phyloP scores from a whole-genome alignment of 2,797 vertebrate species.

The Heliangelus exortis region DNA sequence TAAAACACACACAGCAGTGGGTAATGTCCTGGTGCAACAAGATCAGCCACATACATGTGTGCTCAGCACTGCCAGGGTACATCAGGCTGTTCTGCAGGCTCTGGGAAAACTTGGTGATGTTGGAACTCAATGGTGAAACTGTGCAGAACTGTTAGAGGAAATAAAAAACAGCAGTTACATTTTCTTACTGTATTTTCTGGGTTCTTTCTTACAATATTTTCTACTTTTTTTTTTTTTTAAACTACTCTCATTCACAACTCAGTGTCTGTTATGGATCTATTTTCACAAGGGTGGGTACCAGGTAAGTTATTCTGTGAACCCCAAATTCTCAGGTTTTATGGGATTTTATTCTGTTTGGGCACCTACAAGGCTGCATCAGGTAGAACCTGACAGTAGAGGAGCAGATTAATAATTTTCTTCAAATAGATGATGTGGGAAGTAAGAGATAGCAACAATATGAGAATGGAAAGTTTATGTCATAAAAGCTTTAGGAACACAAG shows the following conservation, averaged over 20 bases:
- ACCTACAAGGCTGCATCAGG: neutral
- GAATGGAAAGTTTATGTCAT: neutral
- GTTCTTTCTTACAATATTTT: neutral
- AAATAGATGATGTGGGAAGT: neutral
- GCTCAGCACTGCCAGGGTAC: neutral
- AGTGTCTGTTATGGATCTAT: neutral
- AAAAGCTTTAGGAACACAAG: neutral
- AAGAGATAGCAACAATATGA: neutral
- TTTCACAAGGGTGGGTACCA: neutral
- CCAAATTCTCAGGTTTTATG: neutral
- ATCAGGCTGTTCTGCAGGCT: neutral
- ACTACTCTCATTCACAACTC: neutral
- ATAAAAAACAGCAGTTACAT: neutral
- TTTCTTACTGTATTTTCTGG: neutral
- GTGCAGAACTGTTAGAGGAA: neutral
- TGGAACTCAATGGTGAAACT: neutral
- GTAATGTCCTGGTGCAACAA: neutral
- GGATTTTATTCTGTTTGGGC: neutral
- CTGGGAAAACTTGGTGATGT: neutral
- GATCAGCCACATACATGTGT: neutral
- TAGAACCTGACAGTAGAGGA: neutral
- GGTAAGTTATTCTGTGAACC: neutral
- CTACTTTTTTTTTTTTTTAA: neutral
- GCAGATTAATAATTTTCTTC: neutral
- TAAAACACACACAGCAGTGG: neutral